These are phyloP conservation scores for Malachius bipustulatus DNA, from an alignment of 2,888 invertebrate species.

Conservation along the genomic window DNA sequence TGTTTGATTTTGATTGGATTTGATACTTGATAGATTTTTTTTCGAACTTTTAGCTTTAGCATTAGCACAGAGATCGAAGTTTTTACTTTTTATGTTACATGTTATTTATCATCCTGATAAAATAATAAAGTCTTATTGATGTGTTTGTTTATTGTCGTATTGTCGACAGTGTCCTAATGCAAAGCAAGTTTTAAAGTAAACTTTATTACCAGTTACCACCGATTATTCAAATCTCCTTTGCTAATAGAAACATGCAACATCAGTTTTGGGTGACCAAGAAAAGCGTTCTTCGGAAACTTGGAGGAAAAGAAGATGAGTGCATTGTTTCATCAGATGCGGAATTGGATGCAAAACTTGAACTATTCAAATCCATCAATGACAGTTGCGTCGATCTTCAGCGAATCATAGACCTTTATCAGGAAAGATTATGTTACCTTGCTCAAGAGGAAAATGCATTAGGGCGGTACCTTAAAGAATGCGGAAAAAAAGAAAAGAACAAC, in stretches of 20 bases:
- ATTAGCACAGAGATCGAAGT: too few species aligned
- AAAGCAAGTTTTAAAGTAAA: too few species aligned
- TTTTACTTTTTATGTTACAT: too few species aligned
- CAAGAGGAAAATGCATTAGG: slow-evolving; percentile 91
- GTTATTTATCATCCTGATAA: too few species aligned
- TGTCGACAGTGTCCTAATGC: too few species aligned
- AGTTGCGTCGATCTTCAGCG: slow-evolving; percentile 78
- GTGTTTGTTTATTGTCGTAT: too few species aligned
- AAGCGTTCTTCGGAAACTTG: slow-evolving; percentile 81
- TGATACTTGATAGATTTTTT: too few species aligned
- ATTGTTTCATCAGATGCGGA: slow-evolving; percentile 93
- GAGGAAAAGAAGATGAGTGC: slow-evolving; percentile 95
- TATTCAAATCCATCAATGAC: slow-evolving; percentile 84
- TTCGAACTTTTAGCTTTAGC: too few species aligned
- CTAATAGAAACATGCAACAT: slow-evolving; percentile 75
- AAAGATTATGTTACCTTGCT: slow-evolving; percentile 80
- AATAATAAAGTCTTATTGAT: too few species aligned
- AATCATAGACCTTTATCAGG: slow-evolving; percentile 87
- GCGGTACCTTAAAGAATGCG: slow-evolving; percentile 85
- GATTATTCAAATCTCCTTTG: too few species aligned
- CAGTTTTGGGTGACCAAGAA: slow-evolving; percentile 99
- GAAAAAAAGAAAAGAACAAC: slow-evolving; percentile 72
- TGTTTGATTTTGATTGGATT: too few species aligned
- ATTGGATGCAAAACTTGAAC: slow-evolving; percentile 89
- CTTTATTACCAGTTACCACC: too few species aligned